phyloP scores from a whole-genome alignment of 2,113 vertebrate species.

The Columbina picui region DNA sequence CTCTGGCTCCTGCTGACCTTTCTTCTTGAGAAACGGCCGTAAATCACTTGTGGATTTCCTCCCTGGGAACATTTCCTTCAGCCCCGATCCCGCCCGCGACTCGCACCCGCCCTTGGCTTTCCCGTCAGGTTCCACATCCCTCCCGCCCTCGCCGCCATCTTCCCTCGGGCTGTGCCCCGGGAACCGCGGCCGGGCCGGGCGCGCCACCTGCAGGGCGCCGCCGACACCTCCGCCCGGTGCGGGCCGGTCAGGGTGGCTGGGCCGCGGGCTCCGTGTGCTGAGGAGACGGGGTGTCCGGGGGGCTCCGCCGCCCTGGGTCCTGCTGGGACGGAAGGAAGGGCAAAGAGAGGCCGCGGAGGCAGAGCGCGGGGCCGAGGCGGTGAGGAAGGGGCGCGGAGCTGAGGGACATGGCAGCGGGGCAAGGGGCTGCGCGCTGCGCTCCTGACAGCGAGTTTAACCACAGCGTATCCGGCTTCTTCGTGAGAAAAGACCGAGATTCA shows the following conservation, averaged over 20 bases:
- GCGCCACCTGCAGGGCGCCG: not conserved
- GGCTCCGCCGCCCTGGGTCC: accelerated
- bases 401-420: not conserved
- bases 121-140: not conserved
- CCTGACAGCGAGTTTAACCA: not conserved
- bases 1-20: not conserved
- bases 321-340: not conserved
- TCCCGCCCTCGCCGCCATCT: not conserved
- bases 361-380: not conserved
- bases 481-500: not conserved
- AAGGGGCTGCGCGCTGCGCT: not conserved
- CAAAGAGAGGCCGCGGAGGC: not conserved
- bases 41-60: not conserved
- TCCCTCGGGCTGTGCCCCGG: not conserved
- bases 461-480: not conserved
- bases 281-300: accelerated
- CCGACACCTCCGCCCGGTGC: too few species aligned
- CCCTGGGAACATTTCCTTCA: too few species aligned
- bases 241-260: too few species aligned
- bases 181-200: not conserved
- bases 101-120: not conserved
- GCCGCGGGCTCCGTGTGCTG: not conserved
- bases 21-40: not conserved
- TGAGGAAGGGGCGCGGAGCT: accelerated
- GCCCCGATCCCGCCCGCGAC: accelerated